Conservation (phyloP, 2,797 vertebrate species). For the Melanogrammus aeglefinus region DNA sequence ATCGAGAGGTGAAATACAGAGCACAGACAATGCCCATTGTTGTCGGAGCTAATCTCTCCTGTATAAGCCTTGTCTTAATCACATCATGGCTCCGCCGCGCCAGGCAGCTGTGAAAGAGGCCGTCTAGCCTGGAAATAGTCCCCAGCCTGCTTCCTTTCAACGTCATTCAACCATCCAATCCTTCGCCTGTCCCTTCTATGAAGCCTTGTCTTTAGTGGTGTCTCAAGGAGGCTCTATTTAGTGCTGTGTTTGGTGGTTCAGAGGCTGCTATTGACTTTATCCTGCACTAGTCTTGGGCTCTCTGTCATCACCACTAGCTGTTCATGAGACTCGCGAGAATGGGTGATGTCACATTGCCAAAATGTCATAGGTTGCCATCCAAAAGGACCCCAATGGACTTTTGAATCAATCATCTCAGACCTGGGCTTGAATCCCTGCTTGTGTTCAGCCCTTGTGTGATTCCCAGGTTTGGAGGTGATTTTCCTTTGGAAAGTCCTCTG, state of each 20-base stretch:
- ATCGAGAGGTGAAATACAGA: slow-evolving; percentile 31
- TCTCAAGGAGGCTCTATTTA: neutral
- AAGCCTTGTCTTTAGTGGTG: neutral
- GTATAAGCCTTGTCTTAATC: slow-evolving; percentile 53
- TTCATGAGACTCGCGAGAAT: neutral
- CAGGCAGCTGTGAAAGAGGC: slow-evolving; percentile 27
- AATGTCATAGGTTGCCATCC: neutral
- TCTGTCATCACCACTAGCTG: neutral
- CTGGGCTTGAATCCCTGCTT: neutral
- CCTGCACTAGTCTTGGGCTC: neutral
- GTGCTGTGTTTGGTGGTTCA: neutral
- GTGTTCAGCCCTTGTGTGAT: neutral
- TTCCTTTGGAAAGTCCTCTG: neutral
- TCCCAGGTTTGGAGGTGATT: neutral
- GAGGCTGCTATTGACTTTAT: neutral
- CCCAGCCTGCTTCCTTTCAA: slow-evolving; percentile 10
- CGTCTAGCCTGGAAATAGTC: slow-evolving; percentile 14
- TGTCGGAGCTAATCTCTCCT: slow-evolving; percentile 46
- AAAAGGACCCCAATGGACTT: neutral
- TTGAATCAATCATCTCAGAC: neutral
- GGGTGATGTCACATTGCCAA: neutral
- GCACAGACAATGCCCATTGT: slow-evolving; percentile 48
- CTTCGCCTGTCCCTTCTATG: slow-evolving; percentile 1
- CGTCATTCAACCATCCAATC: slow-evolving; percentile 31
- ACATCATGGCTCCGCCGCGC: slow-evolving; percentile 39